Base-by-base conservation (phyloP, 2,888 invertebrate species). In the Sarcophaga variegata region DNA sequence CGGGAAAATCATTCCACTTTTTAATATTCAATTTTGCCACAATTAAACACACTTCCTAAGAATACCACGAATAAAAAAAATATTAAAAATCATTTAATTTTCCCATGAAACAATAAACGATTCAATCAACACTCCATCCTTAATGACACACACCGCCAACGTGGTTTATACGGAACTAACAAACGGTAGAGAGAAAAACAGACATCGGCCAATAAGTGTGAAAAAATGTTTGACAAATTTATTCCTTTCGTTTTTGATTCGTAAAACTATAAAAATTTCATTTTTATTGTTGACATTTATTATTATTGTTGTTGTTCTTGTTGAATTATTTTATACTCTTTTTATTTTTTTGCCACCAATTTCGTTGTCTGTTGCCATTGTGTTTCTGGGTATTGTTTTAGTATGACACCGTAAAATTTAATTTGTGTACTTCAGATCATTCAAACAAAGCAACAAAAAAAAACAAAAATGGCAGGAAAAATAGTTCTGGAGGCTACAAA, bases 211-310 rank as follows among this genome's bases (percentile, higher is more conserved):
- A 25, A 66, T 75, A 77, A 60, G 78, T 85, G 81, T 82, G 84
- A 87, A 76, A 81, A 76, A 27, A 81, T 64, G 81, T 87, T 80
- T 84, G 78, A 84, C 64, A 84, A 67, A 79, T 81, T 71, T 54
- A 79, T 81, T 82, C 75, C 78, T 75, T 85, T 79, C 59, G 37
- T 45, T n/a, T 8, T 69, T 66, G 49, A 37, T 76, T 80, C 76
- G 70, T 60, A 60, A 80, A 81, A 77, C 80, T 71, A 87, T 87
- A 79, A 87, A 37, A 84, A 87, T 76, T 76, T 87, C 87, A 81
- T 87, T 84, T 82, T 79, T 79, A 59, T 64, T 76, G 67, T 72
- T 82, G 84, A 87, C 87, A 87, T 84, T 87, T 86, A 86, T 86
- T 81, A 60, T 81, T 71, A 49, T 70, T 63, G 70, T 60, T 45